A percentile compares a stretch with the other conserved stretches of the same genome.
Evolutionary conservation across 2,113 vertebrate genomes (phyloP).

Genomic region (Vidua chalybeata): DNA sequence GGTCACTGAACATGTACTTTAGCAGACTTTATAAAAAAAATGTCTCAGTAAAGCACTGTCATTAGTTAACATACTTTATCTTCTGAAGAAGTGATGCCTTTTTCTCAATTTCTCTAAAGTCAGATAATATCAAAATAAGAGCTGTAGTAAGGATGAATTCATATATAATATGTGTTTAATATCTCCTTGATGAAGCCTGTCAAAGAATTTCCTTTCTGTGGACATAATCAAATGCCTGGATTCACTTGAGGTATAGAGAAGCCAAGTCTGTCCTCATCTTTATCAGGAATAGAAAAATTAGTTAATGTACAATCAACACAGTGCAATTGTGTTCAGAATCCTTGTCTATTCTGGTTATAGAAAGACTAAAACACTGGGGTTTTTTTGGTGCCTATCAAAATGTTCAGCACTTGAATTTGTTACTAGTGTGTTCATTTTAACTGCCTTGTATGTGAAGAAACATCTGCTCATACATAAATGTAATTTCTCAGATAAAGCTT

Average conservation of each 20-base stretch:
- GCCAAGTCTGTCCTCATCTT: background rate
- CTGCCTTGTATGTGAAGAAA: background rate
- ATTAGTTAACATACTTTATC: background rate
- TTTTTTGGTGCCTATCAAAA: background rate
- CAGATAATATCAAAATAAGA: background rate
- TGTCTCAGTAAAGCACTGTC: background rate
- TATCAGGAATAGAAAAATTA: background rate
- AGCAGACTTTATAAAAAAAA: background rate
- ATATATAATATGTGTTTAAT: background rate
- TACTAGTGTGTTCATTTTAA: background rate
- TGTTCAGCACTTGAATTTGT: background rate
- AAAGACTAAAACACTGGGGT: background rate
- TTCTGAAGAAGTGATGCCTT: background rate
- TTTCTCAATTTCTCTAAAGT: conserved; percentile 1
- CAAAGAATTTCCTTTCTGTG: background rate
- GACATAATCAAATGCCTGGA: background rate
- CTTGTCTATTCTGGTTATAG: background rate
- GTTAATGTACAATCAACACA: background rate
- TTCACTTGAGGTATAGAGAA: background rate
- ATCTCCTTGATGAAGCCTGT: background rate
- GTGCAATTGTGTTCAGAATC: background rate
- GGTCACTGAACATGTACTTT: background rate
- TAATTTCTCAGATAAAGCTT: background rate
- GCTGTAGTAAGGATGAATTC: background rate
- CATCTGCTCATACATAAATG: background rate